These are phyloP conservation scores for Tachypleus tridentatus DNA, from an alignment of 1,140 invertebrate genomes.

Conservation along the genomic window DNA sequence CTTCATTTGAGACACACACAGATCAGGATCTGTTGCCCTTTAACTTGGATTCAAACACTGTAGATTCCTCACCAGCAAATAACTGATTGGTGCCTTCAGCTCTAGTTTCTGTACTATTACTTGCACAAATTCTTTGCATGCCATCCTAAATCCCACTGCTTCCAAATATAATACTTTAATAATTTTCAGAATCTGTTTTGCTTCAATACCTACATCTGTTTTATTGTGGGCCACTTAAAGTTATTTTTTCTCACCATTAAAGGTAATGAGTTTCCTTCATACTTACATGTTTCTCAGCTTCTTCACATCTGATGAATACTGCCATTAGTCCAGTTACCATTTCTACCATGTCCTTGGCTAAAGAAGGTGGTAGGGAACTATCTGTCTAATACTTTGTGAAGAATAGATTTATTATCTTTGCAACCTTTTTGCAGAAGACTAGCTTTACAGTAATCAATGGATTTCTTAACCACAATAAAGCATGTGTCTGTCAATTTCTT, in stretches of 20 bases:
- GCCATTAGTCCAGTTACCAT: not conserved
- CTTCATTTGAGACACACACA: not conserved
- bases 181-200: not conserved
- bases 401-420: conserved; percentile 4
- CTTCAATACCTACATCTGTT: conserved; percentile 1
- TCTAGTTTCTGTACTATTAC: not conserved
- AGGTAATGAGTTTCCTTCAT: not conserved
- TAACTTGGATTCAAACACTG: conserved; percentile 1
- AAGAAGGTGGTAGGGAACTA: conserved; percentile 1
- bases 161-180: conserved; percentile 1
- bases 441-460: conserved; percentile 1
- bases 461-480: conserved; percentile 1
- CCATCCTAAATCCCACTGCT: not conserved
- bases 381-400: conserved; percentile 1
- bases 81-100: conserved; percentile 3
- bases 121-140: not conserved
- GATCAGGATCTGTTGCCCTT: not conserved
- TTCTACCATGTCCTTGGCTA: conserved; percentile 3
- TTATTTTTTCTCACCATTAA: conserved; percentile 1
- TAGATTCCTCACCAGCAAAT: not conserved
- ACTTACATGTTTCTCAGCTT: not conserved
- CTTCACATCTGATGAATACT: not conserved
- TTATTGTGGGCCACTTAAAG: not conserved
- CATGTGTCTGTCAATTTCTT: not conserved
- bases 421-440: not conserved